These are phyloP conservation scores for Manis javanica DNA, from an alignment of 2,797 vertebrate genomes.

Conservation along the genomic window DNA sequence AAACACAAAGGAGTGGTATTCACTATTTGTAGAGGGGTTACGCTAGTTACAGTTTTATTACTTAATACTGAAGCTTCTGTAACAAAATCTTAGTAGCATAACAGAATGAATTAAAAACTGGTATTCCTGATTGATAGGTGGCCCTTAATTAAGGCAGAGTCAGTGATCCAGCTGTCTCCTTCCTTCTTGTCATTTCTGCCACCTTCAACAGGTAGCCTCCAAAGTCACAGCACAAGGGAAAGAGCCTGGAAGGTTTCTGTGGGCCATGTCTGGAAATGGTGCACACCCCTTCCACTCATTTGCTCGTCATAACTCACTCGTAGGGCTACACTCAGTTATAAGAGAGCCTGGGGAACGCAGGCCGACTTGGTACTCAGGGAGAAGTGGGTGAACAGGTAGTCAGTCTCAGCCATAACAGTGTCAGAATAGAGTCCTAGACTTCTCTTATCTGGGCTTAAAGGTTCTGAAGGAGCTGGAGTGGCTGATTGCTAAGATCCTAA, in stretches of 20 bases:
- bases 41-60: neutral
- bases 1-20: neutral
- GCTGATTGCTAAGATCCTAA: neutral
- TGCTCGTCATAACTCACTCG: neutral
- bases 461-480: neutral
- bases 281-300: neutral
- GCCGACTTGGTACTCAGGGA: neutral
- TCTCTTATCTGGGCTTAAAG: neutral
- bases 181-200: neutral
- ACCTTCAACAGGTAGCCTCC: neutral
- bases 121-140: neutral
- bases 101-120: neutral
- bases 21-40: neutral
- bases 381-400: neutral
- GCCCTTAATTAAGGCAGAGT: neutral
- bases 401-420: neutral
- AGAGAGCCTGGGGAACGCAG: neutral
- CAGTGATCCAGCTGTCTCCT: neutral
- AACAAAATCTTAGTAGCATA: neutral
- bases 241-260: neutral
- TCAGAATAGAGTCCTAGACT: neutral
- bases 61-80: neutral
- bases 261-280: neutral
- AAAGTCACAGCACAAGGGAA: neutral
- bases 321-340: neutral